Evolutionary conservation across 2,797 vertebrate genomes (phyloP).

Genomic region (Galagoides demidoff): DNA sequence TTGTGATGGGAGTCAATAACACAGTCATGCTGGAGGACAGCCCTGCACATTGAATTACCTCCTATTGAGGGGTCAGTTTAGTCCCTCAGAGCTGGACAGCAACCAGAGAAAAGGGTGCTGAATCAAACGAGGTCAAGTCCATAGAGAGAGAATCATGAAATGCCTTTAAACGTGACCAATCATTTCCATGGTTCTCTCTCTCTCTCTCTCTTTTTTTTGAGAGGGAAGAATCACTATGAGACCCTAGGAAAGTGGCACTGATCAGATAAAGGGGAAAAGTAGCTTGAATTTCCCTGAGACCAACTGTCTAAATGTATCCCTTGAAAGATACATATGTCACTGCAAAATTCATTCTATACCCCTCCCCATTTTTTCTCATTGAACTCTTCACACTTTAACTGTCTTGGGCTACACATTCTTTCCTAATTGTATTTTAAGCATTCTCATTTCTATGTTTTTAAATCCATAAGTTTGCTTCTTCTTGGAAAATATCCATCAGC

Average conservation of each 20-base stretch:
- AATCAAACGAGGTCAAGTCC: slow-evolving; percentile 29
- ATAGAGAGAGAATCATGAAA: not conserved
- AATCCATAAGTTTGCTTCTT: not conserved
- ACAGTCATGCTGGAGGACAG: not conserved
- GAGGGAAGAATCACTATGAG: not conserved
- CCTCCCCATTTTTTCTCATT: not conserved
- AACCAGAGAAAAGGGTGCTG: not conserved
- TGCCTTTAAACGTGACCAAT: not conserved
- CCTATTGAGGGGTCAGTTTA: not conserved
- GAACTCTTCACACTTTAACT: not conserved
- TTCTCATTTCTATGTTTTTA: not conserved
- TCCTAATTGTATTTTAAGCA: not conserved
- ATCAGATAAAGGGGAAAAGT: not conserved
- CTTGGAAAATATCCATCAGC: not conserved
- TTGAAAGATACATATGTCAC: not conserved
- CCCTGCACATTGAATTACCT: not conserved
- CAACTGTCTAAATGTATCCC: not conserved
- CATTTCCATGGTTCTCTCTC: not conserved
- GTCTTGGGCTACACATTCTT: not conserved
- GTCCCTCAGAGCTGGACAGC: not conserved
- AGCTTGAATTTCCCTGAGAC: not conserved
- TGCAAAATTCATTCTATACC: not conserved
- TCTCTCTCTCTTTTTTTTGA: slow-evolving; percentile 28
- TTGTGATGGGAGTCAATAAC: not conserved
- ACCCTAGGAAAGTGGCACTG: not conserved